phyloP scores from a whole-genome alignment of 2,888 invertebrate species.

The Drosophila kanekoi region DNA sequence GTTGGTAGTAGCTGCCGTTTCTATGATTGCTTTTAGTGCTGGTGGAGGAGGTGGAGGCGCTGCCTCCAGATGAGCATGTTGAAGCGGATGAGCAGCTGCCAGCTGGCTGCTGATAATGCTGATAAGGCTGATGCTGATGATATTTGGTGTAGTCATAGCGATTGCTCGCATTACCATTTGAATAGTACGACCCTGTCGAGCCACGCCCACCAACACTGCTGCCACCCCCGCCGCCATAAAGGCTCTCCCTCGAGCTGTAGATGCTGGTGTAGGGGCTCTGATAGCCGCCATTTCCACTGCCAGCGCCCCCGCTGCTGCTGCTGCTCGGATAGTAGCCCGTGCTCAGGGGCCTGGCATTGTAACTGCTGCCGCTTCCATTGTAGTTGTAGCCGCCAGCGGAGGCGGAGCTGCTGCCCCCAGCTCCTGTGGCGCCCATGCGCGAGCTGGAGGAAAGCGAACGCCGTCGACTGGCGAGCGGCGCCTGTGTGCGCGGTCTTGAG shows the following conservation, averaged over 20 bases:
- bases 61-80: conserved; percentile 54
- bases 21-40: conserved; percentile 50
- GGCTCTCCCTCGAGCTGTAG: conserved; percentile 83
- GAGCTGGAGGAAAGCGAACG: conserved; percentile 86
- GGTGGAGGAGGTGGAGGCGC: conserved; percentile 22
- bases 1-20: conserved; percentile 56
- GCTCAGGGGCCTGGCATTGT: conserved; percentile 80
- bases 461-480: conserved; percentile 84
- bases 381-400: conserved; percentile 39
- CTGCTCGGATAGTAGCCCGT: conserved; percentile 83
- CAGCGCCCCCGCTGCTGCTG: conserved; percentile 44
- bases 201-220: conserved; percentile 51
- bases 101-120: conserved; percentile 45
- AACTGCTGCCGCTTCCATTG: conserved; percentile 67
- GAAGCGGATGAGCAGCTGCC: conserved; percentile 55
- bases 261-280: conserved; percentile 84
- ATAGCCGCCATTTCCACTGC: conserved; percentile 60
- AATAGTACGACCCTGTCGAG: conserved; percentile 72
- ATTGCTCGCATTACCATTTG: conserved; percentile 76
- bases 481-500: conserved; percentile 83
- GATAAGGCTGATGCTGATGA: conserved; percentile 48
- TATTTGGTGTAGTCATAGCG: conserved; percentile 66
- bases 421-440: conserved; percentile 78
- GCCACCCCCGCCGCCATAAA: conserved; percentile 75
- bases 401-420: conserved; percentile 30